Base-by-base conservation (phyloP, 2,888 invertebrate genomes). In the Stenichneumon culpator region DNA sequence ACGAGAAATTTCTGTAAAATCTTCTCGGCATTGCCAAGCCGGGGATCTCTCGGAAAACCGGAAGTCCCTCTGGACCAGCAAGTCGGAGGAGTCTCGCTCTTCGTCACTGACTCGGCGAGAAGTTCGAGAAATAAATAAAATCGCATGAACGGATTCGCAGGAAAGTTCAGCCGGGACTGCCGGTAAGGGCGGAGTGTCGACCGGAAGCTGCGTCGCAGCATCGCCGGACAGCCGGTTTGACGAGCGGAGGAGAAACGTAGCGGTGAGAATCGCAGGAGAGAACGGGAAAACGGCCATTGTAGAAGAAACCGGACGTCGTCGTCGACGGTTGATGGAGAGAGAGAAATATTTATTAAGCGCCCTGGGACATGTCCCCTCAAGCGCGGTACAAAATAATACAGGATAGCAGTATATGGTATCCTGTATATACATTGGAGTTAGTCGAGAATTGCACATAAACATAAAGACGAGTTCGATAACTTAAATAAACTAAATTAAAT, bases 1-100 rank as follows among this genome's bases (percentile, higher is more conserved):
- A 85, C 90, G 90, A 90, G 90, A 92, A 92, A 91, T 92, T 90
- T 88, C 86, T 86, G 88, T 89, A 90, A 91, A 90, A 90, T 89
- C 89, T 90, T 88, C 84, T 83, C 75, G 81, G 86, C 83, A 63
- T n/a, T 32, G 84, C 67, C 81, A 63, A 63, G 14, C 44, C 52
- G 32, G 16, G 3, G 52, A 9, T 28, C 44, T 39, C 39, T 44
- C 19, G 36, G 25, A 65, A 68, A 68, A 63, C 63, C 63, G 63
- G 63, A 63, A 63, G n/a, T n/a, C 16, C 63, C 25, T n/a, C 57
- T 25, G 57, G 57, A 57, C 57, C 9, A 25, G 57, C 14, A 3
- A 14, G 25, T 57, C 25, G 14, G 22, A 25, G 25, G 57, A 57
- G 3, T 57, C 57, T 25, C 25, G 14, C 54, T 9, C 9, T n/a